Percentiles rank a stretch among this genome's conserved stretches.
Evolutionary conservation across 2,888 invertebrate genomes (phyloP).

Genomic region (Drosophila affinis): DNA sequence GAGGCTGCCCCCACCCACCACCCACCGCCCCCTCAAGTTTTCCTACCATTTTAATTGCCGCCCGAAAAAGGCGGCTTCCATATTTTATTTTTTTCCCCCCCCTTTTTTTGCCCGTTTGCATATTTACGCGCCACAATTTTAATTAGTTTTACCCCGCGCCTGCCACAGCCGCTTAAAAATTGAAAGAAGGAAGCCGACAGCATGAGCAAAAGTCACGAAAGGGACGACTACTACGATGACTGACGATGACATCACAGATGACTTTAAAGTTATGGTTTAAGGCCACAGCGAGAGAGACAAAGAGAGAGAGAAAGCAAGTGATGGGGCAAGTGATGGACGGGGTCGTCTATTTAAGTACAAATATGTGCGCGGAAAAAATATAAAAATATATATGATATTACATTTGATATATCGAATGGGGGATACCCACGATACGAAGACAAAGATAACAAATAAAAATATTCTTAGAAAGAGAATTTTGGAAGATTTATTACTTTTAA

Average conservation of each 20-base stretch:
- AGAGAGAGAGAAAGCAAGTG: not conserved
- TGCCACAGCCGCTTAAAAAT: constrained; percentile 13
- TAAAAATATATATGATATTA: not conserved
- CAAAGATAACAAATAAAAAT: too few relatives aligned
- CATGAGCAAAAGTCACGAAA: constrained; percentile 52
- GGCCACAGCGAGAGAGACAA: not conserved
- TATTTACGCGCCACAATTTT: constrained; percentile 51
- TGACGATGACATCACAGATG: constrained; percentile 38
- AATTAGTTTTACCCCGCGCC: constrained; percentile 58
- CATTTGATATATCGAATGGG: not conserved
- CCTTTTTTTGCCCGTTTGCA: constrained; percentile 16
- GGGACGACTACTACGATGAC: constrained; percentile 4
- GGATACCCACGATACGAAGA: not conserved
- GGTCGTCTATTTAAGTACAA: constrained; percentile 28
- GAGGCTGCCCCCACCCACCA: constrained; percentile 34
- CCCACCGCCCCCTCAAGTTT: constrained; percentile 1
- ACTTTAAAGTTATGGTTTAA: constrained; percentile 51
- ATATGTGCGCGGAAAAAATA: constrained; percentile 39
- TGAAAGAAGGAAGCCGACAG: constrained; percentile 63
- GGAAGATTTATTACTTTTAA: too few relatives aligned
- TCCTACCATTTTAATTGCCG: constrained; percentile 58
- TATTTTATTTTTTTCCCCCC: constrained; percentile 14
- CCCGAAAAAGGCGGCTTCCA: constrained; percentile 55
- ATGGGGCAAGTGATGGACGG: not conserved
- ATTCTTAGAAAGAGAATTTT: too few relatives aligned